Evolutionary conservation across 2,113 vertebrate genomes (phyloP).

Genomic region (Aplodontia rufa): DNA sequence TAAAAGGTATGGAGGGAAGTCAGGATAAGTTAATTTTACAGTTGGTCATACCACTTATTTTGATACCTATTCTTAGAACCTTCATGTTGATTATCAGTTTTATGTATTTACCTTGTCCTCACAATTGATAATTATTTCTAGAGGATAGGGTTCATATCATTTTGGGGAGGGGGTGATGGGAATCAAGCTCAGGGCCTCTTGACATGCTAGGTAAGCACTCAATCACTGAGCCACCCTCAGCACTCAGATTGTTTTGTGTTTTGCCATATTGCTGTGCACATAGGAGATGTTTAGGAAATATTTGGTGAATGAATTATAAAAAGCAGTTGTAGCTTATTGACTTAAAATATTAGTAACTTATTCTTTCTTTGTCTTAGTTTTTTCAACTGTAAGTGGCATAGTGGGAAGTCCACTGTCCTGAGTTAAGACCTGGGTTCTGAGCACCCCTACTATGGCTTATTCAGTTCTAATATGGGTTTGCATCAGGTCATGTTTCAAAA

Average conservation of each 20-base stretch:
- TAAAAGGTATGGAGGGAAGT: slow-evolving; percentile 27
- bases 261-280: not conserved
- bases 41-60: not conserved
- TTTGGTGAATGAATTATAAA: slow-evolving; percentile 30
- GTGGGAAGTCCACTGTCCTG: not conserved
- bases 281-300: slow-evolving; percentile 22
- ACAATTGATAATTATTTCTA: not conserved
- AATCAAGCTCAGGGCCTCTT: not conserved
- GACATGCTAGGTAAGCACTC: not conserved
- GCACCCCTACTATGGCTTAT: not conserved
- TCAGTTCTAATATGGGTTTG: not conserved
- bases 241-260: slow-evolving; percentile 40
- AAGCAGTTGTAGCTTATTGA: not conserved
- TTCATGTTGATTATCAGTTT: slow-evolving; percentile 9
- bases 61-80: not conserved
- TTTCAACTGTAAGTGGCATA: slow-evolving; percentile 35
- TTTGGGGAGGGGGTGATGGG: not conserved
- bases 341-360: slow-evolving; percentile 9
- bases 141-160: not conserved
- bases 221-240: not conserved
- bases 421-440: not conserved
- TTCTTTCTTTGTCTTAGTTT: slow-evolving; percentile 18
- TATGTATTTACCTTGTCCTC: slow-evolving; percentile 8
- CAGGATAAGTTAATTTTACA: slow-evolving; percentile 3
- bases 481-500: slow-evolving; percentile 36